Base-by-base conservation (phyloP, 2,797 vertebrate species). In the Lutjanus argentimaculatus region DNA sequence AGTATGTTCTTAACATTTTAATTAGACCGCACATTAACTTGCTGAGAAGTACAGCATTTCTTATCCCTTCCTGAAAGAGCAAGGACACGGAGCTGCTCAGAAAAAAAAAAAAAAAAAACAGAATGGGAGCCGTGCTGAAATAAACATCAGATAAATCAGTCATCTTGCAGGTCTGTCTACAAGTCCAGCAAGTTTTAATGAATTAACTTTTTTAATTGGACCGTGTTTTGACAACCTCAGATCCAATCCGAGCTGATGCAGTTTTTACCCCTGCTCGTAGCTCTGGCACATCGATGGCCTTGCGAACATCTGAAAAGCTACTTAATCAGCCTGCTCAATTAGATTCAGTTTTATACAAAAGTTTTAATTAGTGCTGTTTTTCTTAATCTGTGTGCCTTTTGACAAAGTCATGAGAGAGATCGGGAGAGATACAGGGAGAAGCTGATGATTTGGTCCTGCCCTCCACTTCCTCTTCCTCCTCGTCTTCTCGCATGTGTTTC, bases 161-260 rank as follows among this genome's bases (percentile, higher is more conserved):
- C 85, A 84, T 90, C 83, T 88, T 15, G 64, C 88, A 93, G 89
- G 88, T 91, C 83, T 72, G 73, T 85, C 86, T 77, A 75, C 69
- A 67, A 72, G 67, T 90, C 77, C 76, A 64, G 77, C 77, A 91
- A 91, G 89, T 94, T 94, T 93, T 89, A 92, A 92, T 90, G 85
- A 93, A 91, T 88, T 91, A 73, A 92, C 91, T 93, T 93, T 91
- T 92, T 92, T 93, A 92, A 93, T 87, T 93, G 88, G 89, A 40
- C 81, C 15, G 8, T 87, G 77, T 90, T 91, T 92, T 91, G 88
- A 88, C 90, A 92, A 91, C 69, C 81, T 84, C 77, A 86, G 75
- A 79, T 91, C 76, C 79, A 46, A 52, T 83, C 70, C 17, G 2
- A 77, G 78, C 87, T 46, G 79, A 79, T 74, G 77, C 72, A 53